Evolutionary conservation across 1,140 invertebrate genomes (phyloP).

Genomic region (Trachelipus rathkii): DNA sequence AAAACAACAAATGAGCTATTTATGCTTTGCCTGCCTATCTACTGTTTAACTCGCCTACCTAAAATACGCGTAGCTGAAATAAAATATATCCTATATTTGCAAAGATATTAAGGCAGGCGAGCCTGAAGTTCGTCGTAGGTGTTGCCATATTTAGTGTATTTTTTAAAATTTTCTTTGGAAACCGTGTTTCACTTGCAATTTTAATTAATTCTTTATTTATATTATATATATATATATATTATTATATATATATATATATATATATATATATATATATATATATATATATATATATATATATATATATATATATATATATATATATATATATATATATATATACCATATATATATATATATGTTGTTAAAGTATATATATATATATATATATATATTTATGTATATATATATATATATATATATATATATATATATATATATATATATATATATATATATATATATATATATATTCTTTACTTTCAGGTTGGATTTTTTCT

Average conservation of each 20-base stretch:
- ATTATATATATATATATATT: conserved; percentile 13
- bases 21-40: no score
- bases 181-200: no score
- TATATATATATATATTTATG: conserved; percentile 14
- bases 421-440: conserved; percentile 9
- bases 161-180: no score
- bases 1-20: no score
- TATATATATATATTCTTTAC: not conserved
- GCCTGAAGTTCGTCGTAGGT: no score
- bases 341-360: conserved; percentile 9
- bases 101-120: no score
- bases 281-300: conserved; percentile 24
- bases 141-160: no score
- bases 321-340: conserved; percentile 25
- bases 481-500: conserved; percentile 2
- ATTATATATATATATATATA: not conserved
- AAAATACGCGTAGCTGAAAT: no score
- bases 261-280: conserved; percentile 23
- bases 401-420: conserved; percentile 7
- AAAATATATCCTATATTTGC: no score
- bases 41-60: no score
- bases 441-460: no score
- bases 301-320: conserved; percentile 21
- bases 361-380: not conserved
- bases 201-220: no score